Conservation (phyloP, 2,888 invertebrate species). For the Physocephala rufipes region DNA sequence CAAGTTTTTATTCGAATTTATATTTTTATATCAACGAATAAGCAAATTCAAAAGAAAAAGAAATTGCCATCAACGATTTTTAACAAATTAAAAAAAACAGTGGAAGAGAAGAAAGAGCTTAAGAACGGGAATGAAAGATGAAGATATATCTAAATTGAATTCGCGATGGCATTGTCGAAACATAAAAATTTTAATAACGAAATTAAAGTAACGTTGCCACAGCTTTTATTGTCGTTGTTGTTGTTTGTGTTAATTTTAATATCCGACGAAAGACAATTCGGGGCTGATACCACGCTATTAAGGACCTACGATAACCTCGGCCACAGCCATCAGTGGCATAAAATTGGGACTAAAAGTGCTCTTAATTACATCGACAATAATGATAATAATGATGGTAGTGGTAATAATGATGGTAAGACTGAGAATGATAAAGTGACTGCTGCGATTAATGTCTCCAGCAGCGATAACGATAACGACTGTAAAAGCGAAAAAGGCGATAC, state of each 20-base stretch:
- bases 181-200: conserved; percentile 48
- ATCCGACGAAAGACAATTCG: conserved; percentile 38
- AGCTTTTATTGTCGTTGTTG: neutral
- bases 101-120: neutral
- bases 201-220: conserved; percentile 39
- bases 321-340: neutral
- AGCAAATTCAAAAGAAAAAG: no score
- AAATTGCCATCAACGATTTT: no score
- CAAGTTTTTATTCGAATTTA: neutral
- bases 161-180: conserved; percentile 42
- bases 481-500: conserved; percentile 14
- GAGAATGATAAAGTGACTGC: neutral
- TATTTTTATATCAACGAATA: conserved; percentile 7
- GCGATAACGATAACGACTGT: conserved; percentile 9
- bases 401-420: neutral
- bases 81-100: neutral
- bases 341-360: neutral
- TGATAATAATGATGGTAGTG: neutral
- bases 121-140: conserved; percentile 5
- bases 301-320: neutral
- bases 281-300: neutral
- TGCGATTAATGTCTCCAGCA: no score
- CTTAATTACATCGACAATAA: no score
- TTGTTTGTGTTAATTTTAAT: conserved; percentile 48
- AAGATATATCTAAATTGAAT: conserved; percentile 31